Base-by-base conservation (phyloP, 1,140 invertebrate species). In the Cydia pomonella region DNA sequence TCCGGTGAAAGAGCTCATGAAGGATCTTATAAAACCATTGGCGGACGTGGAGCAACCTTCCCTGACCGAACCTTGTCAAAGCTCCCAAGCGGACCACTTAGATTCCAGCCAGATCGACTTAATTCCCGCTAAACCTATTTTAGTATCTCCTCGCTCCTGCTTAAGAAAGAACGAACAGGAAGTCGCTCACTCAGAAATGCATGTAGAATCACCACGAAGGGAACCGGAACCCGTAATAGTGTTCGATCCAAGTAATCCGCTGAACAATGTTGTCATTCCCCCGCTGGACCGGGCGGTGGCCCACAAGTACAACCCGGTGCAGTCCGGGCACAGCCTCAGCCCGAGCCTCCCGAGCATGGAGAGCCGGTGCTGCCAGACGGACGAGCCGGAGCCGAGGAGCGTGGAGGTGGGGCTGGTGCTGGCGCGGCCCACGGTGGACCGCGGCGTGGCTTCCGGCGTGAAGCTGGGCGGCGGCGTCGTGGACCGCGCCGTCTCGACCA, bases 81-180 rank as follows among this genome's bases (percentile, higher is more conserved):
- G 84, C 76, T 33, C 10, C 18, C 89, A 92, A 79, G 84, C 88
- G 0, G 87, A 91, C 76, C 63, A 90, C 21, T 66, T 82, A 1
- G 83, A 85, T 0, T 89, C 91, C 0, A 92, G 91, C 66, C 91
- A 92, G 79, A 88, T 92, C 29, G 90, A 92, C 59, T 44, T 92
- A 2, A 76, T 85, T 71, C 76, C 79, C 18, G 84, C 89, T 41
- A 27, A 59, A 80, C 7, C 78, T 75, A 66, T 87, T 82, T 0
- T 81, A 79, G 13, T 7, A 73, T 2, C 79, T 76, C 16, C 85
- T 82, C 7, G 44, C 64, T 12, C 79, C 71, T 18, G 75, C 82
- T 3, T 18, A 84, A 3, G 69, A 62, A 74, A 59, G 7, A 13
- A 13, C 6, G 41, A 44, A 16, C 7, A 44, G 7, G 41, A 44